phyloP scores from a whole-genome alignment of 2,113 vertebrate genomes.

The Perca fluviatilis region DNA sequence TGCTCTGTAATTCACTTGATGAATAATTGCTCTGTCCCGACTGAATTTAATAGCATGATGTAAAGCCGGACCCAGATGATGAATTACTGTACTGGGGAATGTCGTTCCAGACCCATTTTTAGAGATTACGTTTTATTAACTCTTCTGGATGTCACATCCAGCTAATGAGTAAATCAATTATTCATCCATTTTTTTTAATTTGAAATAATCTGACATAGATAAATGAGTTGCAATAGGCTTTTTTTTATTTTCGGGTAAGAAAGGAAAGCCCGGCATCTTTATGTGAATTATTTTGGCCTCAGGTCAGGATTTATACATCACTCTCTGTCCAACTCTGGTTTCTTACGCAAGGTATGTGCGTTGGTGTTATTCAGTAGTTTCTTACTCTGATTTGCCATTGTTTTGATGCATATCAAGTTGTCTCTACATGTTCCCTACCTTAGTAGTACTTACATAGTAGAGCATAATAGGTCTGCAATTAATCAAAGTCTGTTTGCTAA shows the following conservation, averaged over 20 bases:
- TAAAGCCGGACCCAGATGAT: slow-evolving; percentile 62
- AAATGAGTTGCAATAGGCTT: slow-evolving; percentile 36
- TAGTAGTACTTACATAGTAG: neutral
- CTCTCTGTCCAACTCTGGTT: neutral
- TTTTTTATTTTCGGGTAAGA: neutral
- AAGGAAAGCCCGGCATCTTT: slow-evolving; percentile 49
- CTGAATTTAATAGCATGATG: slow-evolving; percentile 46
- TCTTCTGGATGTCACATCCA: slow-evolving; percentile 68
- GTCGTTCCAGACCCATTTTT: slow-evolving; percentile 77
- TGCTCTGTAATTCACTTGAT: slow-evolving; percentile 38
- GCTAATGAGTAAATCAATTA: slow-evolving; percentile 84
- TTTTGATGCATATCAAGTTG: neutral
- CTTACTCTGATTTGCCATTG: neutral
- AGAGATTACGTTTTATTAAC: slow-evolving; percentile 78
- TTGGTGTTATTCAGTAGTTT: neutral
- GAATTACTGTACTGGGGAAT: slow-evolving; percentile 62
- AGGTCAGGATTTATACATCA: slow-evolving; percentile 3
- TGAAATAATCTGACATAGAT: slow-evolving; percentile 60
- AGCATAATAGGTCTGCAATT: no score
- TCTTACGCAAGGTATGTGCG: neutral
- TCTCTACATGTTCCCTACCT: neutral
- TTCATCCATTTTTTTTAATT: slow-evolving; percentile 69
- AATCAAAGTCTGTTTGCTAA: no score
- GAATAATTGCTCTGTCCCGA: slow-evolving; percentile 32
- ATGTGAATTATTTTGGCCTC: slow-evolving; percentile 1